Evolutionary conservation across 1,140 invertebrate species (phyloP).

Genomic region (Theocolax elegans): DNA sequence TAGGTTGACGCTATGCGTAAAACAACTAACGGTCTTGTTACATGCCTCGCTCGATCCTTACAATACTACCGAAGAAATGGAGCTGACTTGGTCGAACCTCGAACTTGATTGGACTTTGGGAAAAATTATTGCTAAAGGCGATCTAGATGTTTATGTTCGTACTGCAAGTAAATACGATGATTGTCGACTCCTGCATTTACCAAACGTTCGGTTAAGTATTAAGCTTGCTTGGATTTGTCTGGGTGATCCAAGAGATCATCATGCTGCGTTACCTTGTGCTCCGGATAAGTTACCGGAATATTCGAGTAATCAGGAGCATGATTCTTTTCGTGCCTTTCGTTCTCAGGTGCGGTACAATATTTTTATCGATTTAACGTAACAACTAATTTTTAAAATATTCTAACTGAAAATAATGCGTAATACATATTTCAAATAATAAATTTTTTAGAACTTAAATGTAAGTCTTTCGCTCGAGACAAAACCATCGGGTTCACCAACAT

Average conservation of each 20-base stretch:
- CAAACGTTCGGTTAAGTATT: conserved; percentile 86
- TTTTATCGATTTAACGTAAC: neutral
- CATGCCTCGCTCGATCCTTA: conserved; percentile 98
- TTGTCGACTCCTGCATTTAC: conserved; percentile 83
- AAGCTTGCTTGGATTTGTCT: conserved; percentile 92
- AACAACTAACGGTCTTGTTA: conserved; percentile 87
- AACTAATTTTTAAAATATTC: no score
- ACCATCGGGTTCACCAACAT: conserved; percentile 69
- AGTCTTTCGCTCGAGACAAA: conserved; percentile 91
- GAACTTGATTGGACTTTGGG: conserved; percentile 97
- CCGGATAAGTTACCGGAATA: conserved; percentile 97
- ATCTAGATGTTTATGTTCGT: conserved; percentile 86
- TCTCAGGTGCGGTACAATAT: conserved; percentile 67
- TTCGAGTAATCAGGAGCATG: conserved; percentile 92
- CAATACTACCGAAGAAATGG: conserved; percentile 99
- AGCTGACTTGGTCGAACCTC: conserved; percentile 92
- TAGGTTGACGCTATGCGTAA: conserved; percentile 85
- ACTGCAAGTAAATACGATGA: conserved; percentile 99
- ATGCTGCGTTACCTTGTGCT: conserved; percentile 95
- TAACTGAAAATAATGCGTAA: no score
- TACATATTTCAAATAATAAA: no score
- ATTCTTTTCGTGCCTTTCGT: conserved; percentile 90
- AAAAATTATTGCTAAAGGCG: conserved; percentile 65
- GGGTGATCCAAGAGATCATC: conserved; percentile 95
- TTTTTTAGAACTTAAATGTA: conserved; percentile 84